A percentile compares a stretch with the other conserved stretches of the same genome.
phyloP scores from a whole-genome alignment of 2,888 invertebrate species.

The Desoria tigrina region DNA sequence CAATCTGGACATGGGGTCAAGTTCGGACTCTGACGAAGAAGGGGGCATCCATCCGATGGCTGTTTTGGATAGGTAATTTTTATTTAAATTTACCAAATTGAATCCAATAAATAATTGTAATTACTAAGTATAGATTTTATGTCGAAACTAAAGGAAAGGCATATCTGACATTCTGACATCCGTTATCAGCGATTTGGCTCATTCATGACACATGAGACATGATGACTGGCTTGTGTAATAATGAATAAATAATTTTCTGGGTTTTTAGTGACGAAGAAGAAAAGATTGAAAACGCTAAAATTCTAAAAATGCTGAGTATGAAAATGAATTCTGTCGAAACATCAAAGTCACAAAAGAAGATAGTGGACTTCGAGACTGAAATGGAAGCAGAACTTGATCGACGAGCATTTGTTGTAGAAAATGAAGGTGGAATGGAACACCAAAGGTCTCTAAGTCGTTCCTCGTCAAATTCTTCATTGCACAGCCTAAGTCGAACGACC shows the following conservation, averaged over 20 bases:
- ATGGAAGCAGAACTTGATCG: conserved; percentile 55
- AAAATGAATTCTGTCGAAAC: conserved; percentile 15
- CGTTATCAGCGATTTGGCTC: no score
- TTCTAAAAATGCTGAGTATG: conserved; percentile 42
- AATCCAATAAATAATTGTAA: no score
- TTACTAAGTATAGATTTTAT: no score
- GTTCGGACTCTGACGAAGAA: conserved; percentile 44
- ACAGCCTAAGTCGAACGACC: conserved; percentile 13
- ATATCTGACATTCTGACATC: not conserved
- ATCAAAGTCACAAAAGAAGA: conserved; percentile 40
- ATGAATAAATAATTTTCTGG: not conserved
- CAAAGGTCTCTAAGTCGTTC: conserved; percentile 44
- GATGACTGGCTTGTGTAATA: not conserved
- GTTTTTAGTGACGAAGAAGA: conserved; percentile 49
- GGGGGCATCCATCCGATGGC: conserved; percentile 4
- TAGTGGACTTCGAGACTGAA: conserved; percentile 55
- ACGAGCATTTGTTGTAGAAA: conserved; percentile 48
- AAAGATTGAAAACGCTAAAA: conserved; percentile 34
- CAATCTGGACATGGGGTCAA: conserved; percentile 15
- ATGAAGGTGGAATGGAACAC: conserved; percentile 49
- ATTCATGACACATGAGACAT: no score
- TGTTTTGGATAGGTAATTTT: conserved; percentile 29
- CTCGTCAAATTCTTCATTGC: conserved; percentile 48
- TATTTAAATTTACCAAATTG: no score
- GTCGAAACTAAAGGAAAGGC: no score